phyloP scores from a whole-genome alignment of 1,140 invertebrate genomes.

The Ips typographus region DNA sequence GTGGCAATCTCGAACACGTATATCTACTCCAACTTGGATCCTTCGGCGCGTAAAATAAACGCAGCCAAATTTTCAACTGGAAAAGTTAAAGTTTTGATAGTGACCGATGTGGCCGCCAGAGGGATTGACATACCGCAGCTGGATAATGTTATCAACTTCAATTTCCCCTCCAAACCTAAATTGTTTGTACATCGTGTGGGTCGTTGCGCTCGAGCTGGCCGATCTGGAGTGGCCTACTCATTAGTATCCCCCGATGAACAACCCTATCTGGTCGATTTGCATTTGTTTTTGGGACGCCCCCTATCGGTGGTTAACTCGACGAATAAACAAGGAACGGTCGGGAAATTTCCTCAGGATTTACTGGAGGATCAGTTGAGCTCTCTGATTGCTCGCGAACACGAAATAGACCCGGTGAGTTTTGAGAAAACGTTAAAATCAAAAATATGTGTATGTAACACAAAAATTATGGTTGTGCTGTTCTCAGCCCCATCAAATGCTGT shows the following conservation, averaged over 20 bases:
- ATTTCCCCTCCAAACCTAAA: conserved; percentile 97
- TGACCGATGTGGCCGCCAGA: conserved; percentile 96
- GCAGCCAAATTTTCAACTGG: conserved; percentile 86
- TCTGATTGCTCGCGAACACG: conserved; percentile 71
- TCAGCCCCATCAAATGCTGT: background rate
- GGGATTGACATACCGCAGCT: conserved; percentile 96
- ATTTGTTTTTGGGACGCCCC: conserved; percentile 86
- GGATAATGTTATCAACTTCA: conserved; percentile 96
- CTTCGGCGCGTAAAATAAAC: conserved; percentile 94
- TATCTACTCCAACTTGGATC: conserved; percentile 93
- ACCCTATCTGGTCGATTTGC: conserved; percentile 89
- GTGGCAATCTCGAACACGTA: conserved; percentile 82
- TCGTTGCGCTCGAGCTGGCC: conserved; percentile 95
- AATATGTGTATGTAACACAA: no score
- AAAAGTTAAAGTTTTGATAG: conserved; percentile 80
- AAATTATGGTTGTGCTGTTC: no score
- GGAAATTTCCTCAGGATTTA: conserved; percentile 77
- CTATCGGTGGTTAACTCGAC: conserved; percentile 54
- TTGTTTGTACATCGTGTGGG: conserved; percentile 98
- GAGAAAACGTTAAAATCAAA: conserved; percentile 17
- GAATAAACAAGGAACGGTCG: conserved; percentile 60
- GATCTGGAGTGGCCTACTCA: conserved; percentile 86
- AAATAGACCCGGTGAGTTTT: conserved; percentile 68
- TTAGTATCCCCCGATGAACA: conserved; percentile 88
- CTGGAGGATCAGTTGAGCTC: conserved; percentile 83